Conservation (phyloP, 2,113 vertebrate genomes). For the Vulpes vulpes region DNA sequence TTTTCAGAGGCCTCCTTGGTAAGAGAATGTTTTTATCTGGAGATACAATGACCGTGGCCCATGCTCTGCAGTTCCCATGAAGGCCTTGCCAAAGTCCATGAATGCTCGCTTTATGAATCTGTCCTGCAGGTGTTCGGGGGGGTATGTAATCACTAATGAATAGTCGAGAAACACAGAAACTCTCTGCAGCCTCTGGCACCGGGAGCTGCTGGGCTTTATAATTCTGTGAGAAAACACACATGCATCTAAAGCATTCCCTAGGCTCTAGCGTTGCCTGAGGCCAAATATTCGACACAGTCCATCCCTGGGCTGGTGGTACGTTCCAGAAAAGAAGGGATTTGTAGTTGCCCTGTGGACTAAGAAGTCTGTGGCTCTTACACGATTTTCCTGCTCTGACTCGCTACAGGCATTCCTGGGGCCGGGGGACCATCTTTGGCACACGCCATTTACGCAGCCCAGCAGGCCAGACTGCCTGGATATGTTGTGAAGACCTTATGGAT, state of each 20-base stretch:
- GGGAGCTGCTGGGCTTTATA: conserved; percentile 79
- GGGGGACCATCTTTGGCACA: neutral
- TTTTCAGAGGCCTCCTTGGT: conserved; percentile 88
- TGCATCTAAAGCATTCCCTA: conserved; percentile 67
- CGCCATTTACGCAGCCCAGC: neutral
- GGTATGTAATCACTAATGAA: conserved; percentile 90
- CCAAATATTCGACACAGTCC: conserved; percentile 70
- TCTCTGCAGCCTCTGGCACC: conserved; percentile 86
- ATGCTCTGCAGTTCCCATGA: conserved; percentile 90
- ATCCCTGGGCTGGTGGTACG: conserved; percentile 73
- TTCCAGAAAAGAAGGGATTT: conserved; percentile 68
- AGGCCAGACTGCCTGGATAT: neutral
- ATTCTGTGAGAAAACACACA: conserved; percentile 85
- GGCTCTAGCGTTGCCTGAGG: conserved; percentile 58
- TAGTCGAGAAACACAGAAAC: conserved; percentile 84
- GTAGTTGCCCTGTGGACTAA: neutral
- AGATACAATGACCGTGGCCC: conserved; percentile 90
- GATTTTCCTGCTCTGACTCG: neutral
- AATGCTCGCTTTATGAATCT: conserved; percentile 91
- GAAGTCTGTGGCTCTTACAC: neutral
- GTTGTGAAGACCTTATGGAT: neutral
- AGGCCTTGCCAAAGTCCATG: conserved; percentile 90
- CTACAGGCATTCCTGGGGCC: neutral
- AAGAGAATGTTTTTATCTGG: conserved; percentile 91
- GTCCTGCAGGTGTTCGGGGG: conserved; percentile 90